Evolutionary conservation across 2,113 vertebrate species (phyloP).

Genomic region (Prionailurus viverrinus): DNA sequence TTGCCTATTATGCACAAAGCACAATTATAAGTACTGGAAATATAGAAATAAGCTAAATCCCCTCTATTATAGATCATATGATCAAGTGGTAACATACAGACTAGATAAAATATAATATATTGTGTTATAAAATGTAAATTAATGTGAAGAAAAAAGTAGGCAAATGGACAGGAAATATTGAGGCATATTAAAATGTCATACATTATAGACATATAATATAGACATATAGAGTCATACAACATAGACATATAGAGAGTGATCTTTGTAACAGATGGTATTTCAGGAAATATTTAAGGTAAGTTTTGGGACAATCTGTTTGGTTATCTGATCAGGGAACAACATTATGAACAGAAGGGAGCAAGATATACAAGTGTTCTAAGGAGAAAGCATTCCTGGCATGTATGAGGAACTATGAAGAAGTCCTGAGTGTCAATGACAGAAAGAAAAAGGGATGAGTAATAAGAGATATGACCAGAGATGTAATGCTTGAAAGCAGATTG

Average conservation of each 20-base stretch:
- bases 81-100: neutral
- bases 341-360: neutral
- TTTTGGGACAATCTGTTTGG: neutral
- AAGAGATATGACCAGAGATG: neutral
- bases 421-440: neutral
- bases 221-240: too few relatives aligned
- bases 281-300: neutral
- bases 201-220: neutral
- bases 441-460: neutral
- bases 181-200: neutral
- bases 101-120: neutral
- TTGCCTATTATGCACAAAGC: neutral
- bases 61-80: neutral
- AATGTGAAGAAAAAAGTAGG: neutral
- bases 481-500: neutral
- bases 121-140: conserved; percentile 11
- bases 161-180: neutral
- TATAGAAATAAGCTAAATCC: neutral
- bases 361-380: neutral
- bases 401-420: neutral
- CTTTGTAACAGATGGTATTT: neutral
- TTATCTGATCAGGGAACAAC: neutral
- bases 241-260: neutral
- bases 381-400: neutral
- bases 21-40: neutral